phyloP scores from a whole-genome alignment of 2,113 vertebrate species.

The Onychostoma macrolepis region DNA sequence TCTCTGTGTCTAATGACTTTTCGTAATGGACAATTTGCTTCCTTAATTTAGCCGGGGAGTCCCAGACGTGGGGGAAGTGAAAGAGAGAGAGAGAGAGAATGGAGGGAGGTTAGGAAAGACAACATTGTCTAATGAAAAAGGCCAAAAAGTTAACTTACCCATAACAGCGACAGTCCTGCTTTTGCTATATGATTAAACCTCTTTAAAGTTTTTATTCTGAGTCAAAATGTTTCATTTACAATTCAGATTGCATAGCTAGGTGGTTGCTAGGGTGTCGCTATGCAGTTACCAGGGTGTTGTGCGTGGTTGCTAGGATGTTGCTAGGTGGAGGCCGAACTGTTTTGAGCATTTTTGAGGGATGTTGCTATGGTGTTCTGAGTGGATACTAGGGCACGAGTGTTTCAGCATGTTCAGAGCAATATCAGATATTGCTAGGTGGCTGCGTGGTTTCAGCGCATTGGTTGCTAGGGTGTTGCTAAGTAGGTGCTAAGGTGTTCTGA shows the following conservation, averaged over 20 bases:
- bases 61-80: slow-evolving; percentile 39
- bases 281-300: background rate
- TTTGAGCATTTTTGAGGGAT: background rate
- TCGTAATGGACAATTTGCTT: slow-evolving; percentile 62
- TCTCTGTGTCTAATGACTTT: slow-evolving; percentile 61
- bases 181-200: background rate
- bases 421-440: background rate
- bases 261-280: background rate
- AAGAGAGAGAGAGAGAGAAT: background rate
- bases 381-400: background rate
- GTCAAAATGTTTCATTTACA: background rate
- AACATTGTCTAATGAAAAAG: slow-evolving; percentile 43
- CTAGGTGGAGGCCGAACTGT: background rate
- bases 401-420: too few relatives aligned
- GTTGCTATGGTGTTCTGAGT: background rate
- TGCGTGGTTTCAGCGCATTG: too few relatives aligned
- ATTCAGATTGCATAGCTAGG: background rate
- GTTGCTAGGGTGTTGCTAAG: background rate
- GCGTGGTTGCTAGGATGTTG: background rate
- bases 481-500: too few relatives aligned
- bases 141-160: slow-evolving; percentile 50
- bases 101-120: slow-evolving; percentile 39
- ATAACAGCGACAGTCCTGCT: background rate
- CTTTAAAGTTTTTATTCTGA: background rate
- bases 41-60: slow-evolving; percentile 58